phyloP scores from a whole-genome alignment of 2,888 invertebrate species.

The Drosophila helvetica region DNA sequence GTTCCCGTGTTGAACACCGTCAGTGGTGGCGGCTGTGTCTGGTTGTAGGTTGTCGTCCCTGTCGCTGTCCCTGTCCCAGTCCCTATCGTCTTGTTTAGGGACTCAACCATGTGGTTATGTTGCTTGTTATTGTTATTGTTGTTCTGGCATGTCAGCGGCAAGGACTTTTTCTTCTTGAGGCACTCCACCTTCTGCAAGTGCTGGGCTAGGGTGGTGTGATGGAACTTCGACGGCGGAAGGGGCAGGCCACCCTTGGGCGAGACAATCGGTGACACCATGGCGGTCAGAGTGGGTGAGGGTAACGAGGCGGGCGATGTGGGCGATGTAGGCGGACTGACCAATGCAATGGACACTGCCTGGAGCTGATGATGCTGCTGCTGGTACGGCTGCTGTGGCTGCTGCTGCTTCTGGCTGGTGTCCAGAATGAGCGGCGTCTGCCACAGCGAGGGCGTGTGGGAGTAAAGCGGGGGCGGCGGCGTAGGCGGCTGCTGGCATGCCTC shows the following conservation, averaged over 20 bases:
- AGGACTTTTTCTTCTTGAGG: conserved; percentile 76
- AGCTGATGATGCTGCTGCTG: conserved; percentile 52
- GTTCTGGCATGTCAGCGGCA: conserved; percentile 63
- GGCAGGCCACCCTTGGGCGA: conserved; percentile 64
- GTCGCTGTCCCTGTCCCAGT: too few relatives aligned
- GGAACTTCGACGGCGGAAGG: conserved; percentile 82
- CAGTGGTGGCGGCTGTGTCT: conserved; percentile 68
- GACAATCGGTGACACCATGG: conserved; percentile 75
- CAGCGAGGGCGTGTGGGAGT: conserved; percentile 77
- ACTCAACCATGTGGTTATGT: conserved; percentile 38
- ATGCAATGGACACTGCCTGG: conserved; percentile 48
- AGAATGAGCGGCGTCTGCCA: conserved; percentile 81
- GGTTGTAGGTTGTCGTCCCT: conserved; percentile 35
- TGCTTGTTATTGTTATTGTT: conserved; percentile 39
- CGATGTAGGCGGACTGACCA: conserved; percentile 73
- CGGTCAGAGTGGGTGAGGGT: conserved; percentile 67
- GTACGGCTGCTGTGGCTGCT: conserved; percentile 44
- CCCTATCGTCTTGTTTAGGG: conserved; percentile 40
- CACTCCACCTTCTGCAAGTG: conserved; percentile 82
- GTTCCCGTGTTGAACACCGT: conserved; percentile 58
- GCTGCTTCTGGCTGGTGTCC: conserved; percentile 68
- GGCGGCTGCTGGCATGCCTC: conserved; percentile 42
- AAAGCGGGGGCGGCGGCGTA: conserved; percentile 67
- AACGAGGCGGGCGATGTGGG: conserved; percentile 76
- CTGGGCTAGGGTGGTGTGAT: conserved; percentile 82